Base-by-base conservation (phyloP, 1,140 invertebrate species). In the Heliconius hermathena region DNA sequence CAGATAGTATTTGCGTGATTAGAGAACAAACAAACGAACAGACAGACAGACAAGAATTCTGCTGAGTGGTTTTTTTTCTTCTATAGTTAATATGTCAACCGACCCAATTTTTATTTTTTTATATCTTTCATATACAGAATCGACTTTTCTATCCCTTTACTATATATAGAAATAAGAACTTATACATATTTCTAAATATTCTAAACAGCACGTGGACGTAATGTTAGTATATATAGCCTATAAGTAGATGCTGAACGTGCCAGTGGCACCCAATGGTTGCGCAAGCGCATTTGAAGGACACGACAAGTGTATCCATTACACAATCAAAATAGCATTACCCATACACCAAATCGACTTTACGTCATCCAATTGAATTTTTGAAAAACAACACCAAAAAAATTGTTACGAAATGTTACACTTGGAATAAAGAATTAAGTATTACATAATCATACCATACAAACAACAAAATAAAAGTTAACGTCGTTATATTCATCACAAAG, bases 241-340 rank as follows among this genome's bases (percentile, higher is more conserved):
- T 66, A 66, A 74, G 54, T 18, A 52, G 9, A 57, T 57, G 26
- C 29, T 36, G 33, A 20, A 29, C 73, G 36, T 77, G 76, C 29
- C 76, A 72, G 85, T 71, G 81, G 76, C 82, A 81, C 82, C 84
- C 57, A 80, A 73, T 36, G 71, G 79, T 87, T 89, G 83, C 81
- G 84, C 80, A 90, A 87, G 73, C 71, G 52, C 71, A 71, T 75
- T 82, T 79, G 85, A 86, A 89, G 85, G 88, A 88, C 86, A 84
- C 77, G 83, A 80, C 87, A 88, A 91, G 88, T 90, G 88, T 85
- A 80, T 81, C 81, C 84, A 86, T 86, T 88, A 88, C 81, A 87
- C 82, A 88, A 90, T 83, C 85, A 85, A 86, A 86, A 87, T 83
- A 84, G 80, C 70, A 85, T 88, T 86, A 85, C 72, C 79, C 78